Evolutionary conservation across 1,140 invertebrate genomes (phyloP).

Genomic region (Eufriesea mexicana): DNA sequence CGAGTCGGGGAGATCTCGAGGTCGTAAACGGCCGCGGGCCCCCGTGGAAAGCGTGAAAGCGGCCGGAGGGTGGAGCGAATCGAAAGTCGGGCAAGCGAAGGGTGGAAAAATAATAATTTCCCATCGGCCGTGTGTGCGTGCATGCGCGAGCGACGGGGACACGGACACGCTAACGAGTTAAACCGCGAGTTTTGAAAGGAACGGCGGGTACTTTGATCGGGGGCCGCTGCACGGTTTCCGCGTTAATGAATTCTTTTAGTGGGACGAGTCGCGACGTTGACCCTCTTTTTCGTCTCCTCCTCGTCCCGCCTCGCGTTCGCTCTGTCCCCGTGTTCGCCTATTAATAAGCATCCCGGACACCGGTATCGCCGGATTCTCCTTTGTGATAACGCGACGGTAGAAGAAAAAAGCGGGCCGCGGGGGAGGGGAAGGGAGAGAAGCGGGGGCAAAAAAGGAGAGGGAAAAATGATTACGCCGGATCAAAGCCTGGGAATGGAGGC

Average conservation of each 20-base stretch:
- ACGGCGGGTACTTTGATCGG: conserved; percentile 24
- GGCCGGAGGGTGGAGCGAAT: not conserved
- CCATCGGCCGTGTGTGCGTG: no score
- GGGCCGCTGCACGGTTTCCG: not conserved
- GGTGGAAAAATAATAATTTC: not conserved
- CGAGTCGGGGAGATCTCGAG: not conserved
- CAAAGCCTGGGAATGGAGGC: not conserved
- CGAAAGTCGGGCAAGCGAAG: no score
- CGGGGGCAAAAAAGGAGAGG: not conserved
- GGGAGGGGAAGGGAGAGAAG: no score
- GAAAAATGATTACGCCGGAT: conserved; percentile 24
- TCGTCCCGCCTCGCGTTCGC: not conserved
- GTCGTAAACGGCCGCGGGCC: not conserved
- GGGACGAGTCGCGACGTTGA: not conserved
- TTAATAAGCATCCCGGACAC: conserved; percentile 23
- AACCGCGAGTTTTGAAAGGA: conserved; percentile 18
- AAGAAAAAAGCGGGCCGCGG: not conserved
- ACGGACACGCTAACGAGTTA: not conserved
- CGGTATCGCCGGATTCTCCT: conserved; percentile 11
- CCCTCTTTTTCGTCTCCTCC: not conserved
- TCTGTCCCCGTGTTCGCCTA: not conserved
- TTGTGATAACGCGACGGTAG: not conserved
- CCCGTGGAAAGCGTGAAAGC: not conserved
- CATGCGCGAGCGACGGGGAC: no score
- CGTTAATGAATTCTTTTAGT: conserved; percentile 46